Evolutionary conservation across 2,113 vertebrate genomes (phyloP), one percentile per base, ranked within the genome.

Genomic region (Lonchura striata): DNA sequence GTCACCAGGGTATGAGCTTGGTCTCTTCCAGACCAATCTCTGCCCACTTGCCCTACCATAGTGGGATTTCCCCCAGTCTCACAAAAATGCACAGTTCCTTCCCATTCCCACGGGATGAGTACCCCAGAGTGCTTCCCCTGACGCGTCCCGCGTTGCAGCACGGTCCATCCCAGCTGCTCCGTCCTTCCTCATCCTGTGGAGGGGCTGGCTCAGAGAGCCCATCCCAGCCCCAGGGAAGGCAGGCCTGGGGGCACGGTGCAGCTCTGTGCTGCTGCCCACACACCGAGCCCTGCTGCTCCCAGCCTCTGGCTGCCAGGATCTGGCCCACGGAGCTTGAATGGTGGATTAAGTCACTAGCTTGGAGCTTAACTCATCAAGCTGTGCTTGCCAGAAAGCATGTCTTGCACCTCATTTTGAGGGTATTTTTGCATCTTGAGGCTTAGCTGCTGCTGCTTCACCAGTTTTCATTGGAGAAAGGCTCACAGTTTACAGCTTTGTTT

Each of bases 401-500:
- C 92, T 96, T 85, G 92, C 94, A 91, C 96, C 92, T 88, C 92
- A 82, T 56, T 87, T 66, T 60, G 94, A 91, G 91, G 56, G 91
- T 71, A 80, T 80, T 96, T 94, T 61, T 97, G 82, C 70, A 47
- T 94, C 92, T 78, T 25, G 82, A 88, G 86, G 95, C 89, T 97
- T 94, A 91, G 91, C 88, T 95, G 96, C 95, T 91, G 92, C 94
- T 81, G 91, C 90, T 90, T 90, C 86, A 37, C 83, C 82, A 61
- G 85, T 95, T 94, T 91, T 90, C 94, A 90, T 24, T 81, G 96
- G 92, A 93, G 95, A 88, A 59, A 86, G 77, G 71, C 70, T 92
- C 88, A 65, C 6, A 6, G 80, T 94, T 97, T 86, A 95, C 77
- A 74, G 94, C 92, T 93, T 92, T 96, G 78, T 96, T 97, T 86